These are phyloP conservation scores for Philypnodon macrostomus DNA, from an alignment of 2,797 vertebrate genomes.

Conservation along the genomic window DNA sequence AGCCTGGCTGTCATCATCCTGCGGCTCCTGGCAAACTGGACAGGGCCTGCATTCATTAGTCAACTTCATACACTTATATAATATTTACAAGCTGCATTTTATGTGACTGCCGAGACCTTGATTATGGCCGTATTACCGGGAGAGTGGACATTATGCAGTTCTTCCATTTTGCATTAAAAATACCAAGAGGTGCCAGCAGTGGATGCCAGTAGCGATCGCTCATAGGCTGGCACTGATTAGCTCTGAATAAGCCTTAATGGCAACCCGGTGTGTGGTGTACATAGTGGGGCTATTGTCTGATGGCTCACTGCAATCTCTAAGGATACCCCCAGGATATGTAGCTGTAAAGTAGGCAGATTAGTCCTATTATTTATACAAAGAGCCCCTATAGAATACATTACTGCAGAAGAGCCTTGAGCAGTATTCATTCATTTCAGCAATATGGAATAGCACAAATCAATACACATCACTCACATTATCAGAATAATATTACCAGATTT, in stretches of 20 bases:
- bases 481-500: too few species aligned
- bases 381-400: slow-evolving; percentile 25
- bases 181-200: slow-evolving; percentile 42
- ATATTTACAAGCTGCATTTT: slow-evolving; percentile 65
- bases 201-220: slow-evolving; percentile 43
- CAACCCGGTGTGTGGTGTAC: slow-evolving; percentile 36
- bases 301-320: slow-evolving; percentile 31
- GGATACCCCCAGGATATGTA: slow-evolving; percentile 44
- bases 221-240: slow-evolving; percentile 45
- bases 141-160: slow-evolving; percentile 46
- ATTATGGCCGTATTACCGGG: slow-evolving; percentile 27
- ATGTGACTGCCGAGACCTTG: slow-evolving; percentile 45
- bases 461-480: slow-evolving; percentile 1
- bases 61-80: slow-evolving; percentile 64
- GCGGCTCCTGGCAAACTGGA: too few species aligned
- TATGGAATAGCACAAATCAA: slow-evolving; percentile 4
- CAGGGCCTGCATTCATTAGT: slow-evolving; percentile 67
- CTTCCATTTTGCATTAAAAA: slow-evolving; percentile 50
- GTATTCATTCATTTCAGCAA: slow-evolving; percentile 7
- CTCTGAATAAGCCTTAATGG: slow-evolving; percentile 48
- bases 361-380: slow-evolving; percentile 35
- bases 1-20: too few species aligned
- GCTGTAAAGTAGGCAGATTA: slow-evolving; percentile 46
- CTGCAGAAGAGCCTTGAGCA: slow-evolving; percentile 9
- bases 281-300: slow-evolving; percentile 45